A percentile compares a stretch with the other conserved stretches of the same genome.
phyloP scores from a whole-genome alignment of 23 tunicate species.

The Ciona savignyi region DNA sequence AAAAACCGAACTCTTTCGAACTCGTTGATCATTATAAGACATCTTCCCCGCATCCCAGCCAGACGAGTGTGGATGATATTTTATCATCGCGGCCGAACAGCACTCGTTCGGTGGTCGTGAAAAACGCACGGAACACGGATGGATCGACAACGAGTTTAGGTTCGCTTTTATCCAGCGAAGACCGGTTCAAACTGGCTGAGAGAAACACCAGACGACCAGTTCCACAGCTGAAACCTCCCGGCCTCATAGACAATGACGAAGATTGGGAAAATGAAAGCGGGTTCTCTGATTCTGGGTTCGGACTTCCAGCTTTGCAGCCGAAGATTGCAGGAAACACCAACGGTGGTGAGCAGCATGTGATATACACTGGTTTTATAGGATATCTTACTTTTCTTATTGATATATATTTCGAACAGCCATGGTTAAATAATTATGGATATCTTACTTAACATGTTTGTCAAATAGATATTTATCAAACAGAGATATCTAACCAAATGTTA shows the following conservation, averaged over 20 bases:
- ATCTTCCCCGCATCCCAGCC: background rate
- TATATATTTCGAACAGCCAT: too few species aligned
- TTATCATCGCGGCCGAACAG: constrained; percentile 2
- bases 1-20: background rate
- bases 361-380: too few species aligned
- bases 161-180: constrained; percentile 23
- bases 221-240: constrained; percentile 6
- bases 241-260: constrained; percentile 22
- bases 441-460: too few species aligned
- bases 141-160: constrained; percentile 22
- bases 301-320: constrained; percentile 21
- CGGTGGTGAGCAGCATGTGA: background rate
- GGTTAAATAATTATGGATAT: too few species aligned
- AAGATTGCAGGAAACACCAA: too few species aligned
- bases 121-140: background rate
- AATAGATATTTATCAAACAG: background rate
- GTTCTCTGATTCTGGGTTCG: constrained; percentile 60
- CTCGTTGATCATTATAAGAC: background rate
- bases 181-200: background rate
- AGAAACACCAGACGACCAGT: background rate
- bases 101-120: background rate
- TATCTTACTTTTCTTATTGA: too few species aligned
- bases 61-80: constrained; percentile 9
- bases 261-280: constrained; percentile 58
- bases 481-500: too few species aligned